These are phyloP conservation scores for Pelecanoides urinatrix DNA, from an alignment of 2,113 vertebrate species.

Conservation along the genomic window DNA sequence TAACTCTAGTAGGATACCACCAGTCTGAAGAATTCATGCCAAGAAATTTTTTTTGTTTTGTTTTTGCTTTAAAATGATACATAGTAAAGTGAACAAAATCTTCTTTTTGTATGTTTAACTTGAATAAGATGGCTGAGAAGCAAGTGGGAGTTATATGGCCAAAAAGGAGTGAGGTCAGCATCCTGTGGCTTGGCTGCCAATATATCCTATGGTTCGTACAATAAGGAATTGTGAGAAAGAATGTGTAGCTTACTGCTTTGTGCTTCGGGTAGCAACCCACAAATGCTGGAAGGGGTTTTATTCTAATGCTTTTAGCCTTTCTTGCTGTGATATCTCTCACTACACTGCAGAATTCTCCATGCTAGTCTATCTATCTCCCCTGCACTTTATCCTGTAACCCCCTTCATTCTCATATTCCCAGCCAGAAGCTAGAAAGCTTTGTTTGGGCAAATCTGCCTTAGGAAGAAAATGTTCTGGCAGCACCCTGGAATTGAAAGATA, in stretches of 20 bases:
- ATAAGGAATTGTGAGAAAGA: neutral
- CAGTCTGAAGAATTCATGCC: neutral
- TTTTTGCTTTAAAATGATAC: neutral
- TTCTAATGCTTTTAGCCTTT: neutral
- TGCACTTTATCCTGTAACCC: neutral
- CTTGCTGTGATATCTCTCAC: neutral
- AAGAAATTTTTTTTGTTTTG: fast-evolving
- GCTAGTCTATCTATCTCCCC: neutral
- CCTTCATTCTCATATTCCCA: neutral
- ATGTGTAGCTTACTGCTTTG: neutral
- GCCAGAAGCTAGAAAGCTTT: neutral
- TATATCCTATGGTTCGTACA: neutral
- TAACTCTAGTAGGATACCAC: neutral
- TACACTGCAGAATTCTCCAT: neutral
- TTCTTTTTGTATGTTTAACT: fast-evolving
- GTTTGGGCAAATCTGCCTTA: neutral
- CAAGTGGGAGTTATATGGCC: neutral
- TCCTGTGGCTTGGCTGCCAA: neutral
- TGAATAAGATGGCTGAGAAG: neutral
- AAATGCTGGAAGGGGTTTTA: neutral
- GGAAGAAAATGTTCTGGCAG: neutral
- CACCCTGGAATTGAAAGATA: neutral
- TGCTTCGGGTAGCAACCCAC: neutral
- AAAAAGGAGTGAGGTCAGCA: neutral
- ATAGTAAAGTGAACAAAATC: neutral